phyloP scores from a whole-genome alignment of 2,797 vertebrate species.

The Knipowitschia caucasica region DNA sequence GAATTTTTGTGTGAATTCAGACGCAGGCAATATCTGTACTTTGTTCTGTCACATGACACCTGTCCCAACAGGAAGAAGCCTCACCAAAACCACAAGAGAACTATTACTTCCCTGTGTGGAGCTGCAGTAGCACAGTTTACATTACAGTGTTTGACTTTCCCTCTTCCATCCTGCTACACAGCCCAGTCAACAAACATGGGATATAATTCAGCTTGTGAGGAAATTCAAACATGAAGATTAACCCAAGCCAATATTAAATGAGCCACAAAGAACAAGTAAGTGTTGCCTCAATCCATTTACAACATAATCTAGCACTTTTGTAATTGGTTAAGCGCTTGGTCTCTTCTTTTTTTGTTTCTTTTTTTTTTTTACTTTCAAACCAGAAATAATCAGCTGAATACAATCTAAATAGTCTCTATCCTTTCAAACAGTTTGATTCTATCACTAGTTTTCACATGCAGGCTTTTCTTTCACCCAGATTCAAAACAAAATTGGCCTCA shows the following conservation, averaged over 20 bases:
- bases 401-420: too few species aligned
- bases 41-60: not conserved
- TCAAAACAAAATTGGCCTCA: too few species aligned
- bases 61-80: conserved; percentile 1
- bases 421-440: too few species aligned
- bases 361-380: too few species aligned
- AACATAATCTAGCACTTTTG: not conserved
- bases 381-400: too few species aligned
- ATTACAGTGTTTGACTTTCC: conserved; percentile 28
- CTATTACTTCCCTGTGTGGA: conserved; percentile 2
- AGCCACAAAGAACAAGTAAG: conserved; percentile 62
- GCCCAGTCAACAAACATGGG: conserved; percentile 4
- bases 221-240: not conserved
- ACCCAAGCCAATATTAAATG: conserved; percentile 46
- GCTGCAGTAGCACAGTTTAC: conserved; percentile 10
- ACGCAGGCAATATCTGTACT: not conserved
- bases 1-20: too few species aligned
- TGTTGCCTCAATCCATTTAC: conserved; percentile 29
- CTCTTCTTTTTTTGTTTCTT: too few species aligned
- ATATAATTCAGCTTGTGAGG: not conserved
- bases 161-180: conserved; percentile 41
- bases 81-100: conserved; percentile 26
- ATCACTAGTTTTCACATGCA: too few species aligned
- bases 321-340: too few species aligned
- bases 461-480: too few species aligned